These are phyloP conservation scores for Sinonovacula constricta DNA, from an alignment of 1,140 invertebrate species.

Conservation along the genomic window DNA sequence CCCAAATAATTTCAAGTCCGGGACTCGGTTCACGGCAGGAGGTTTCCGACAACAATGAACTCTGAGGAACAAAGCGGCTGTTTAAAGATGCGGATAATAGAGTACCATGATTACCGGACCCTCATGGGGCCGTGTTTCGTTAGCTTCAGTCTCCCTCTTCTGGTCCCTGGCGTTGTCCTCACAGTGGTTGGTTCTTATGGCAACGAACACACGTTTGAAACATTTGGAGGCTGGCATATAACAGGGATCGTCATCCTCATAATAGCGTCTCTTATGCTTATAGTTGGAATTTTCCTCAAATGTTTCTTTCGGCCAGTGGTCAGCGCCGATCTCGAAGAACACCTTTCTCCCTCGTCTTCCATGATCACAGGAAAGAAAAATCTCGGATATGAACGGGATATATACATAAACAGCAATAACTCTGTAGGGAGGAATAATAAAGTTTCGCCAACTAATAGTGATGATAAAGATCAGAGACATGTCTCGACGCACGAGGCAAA, in stretches of 20 bases:
- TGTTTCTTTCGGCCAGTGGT: constrained; percentile 35
- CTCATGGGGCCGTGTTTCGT: constrained; percentile 45
- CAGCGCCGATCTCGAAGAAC: constrained; percentile 45
- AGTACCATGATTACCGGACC: constrained; percentile 46
- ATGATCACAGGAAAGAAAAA: constrained; percentile 40
- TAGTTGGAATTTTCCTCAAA: constrained; percentile 40
- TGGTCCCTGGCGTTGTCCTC: constrained; percentile 36
- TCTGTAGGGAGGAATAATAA: background rate
- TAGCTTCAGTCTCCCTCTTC: constrained; percentile 40
- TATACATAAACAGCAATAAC: background rate
- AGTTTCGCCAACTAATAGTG: background rate
- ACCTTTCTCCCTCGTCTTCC: constrained; percentile 31
- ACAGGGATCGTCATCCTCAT: constrained; percentile 24
- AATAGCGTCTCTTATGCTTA: constrained; percentile 26
- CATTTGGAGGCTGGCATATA: constrained; percentile 46
- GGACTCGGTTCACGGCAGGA: too few species aligned
- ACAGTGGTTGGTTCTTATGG: constrained; percentile 45
- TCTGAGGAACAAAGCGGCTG: constrained; percentile 9
- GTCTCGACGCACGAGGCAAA: constrained; percentile 43
- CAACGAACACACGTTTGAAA: constrained; percentile 30
- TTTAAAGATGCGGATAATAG: constrained; percentile 37
- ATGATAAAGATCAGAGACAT: background rate
- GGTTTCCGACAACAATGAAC: background rate
- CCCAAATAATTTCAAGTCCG: too few species aligned
- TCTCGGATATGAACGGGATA: constrained; percentile 35